Evolutionary conservation across 23 tunicate genomes (phyloP), one percentile per base, ranked within the genome.

Genomic region (Trididemnum clinides): DNA sequence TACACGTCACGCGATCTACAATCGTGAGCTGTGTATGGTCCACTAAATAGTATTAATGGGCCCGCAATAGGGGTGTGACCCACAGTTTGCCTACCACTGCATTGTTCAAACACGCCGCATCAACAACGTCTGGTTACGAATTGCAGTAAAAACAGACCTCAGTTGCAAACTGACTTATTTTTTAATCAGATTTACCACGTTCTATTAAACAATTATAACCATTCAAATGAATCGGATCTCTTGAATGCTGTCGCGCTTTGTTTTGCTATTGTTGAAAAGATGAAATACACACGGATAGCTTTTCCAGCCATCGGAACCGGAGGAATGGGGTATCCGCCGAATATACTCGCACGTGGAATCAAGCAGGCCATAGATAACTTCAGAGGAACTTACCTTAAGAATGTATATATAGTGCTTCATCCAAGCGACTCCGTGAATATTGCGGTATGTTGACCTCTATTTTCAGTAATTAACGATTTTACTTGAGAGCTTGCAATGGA

Each of bases 271-370:
- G 94, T 88, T 21, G 94, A 89, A 0, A 33, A 37, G 3, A 28
- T 33, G 10, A 72, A 72, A 27, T 77, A 84, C 51, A 28, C 75
- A 27, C 64, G 85, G 12, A 83, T 89, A 34, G 94, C 78, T 33
- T 89, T 89, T 64, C 94, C 94, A 1, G 80, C 94, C 25, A 51
- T 89, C 26, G 94, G 89, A 26, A 78, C 94, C 6, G 94, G 94
- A 34, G 88, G 88, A 64, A 86, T 76, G 63, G 7, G 33, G 15
- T 87, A 83, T 84, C 88, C 88, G 0, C 44, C 88, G 1, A 44
- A 83, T 25, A 21, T 63, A 1, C 84, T 89, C 25, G 88, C 84
- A 5, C 33, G 37, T 28, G 23, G 51, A 58, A 35, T 89, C 57
- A 74, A 77, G 57, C 70, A 77, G 22, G 83, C 26, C 20, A 64